These are phyloP conservation scores for Mus spretus DNA, from an alignment of 2,797 vertebrate species.

Conservation along the genomic window DNA sequence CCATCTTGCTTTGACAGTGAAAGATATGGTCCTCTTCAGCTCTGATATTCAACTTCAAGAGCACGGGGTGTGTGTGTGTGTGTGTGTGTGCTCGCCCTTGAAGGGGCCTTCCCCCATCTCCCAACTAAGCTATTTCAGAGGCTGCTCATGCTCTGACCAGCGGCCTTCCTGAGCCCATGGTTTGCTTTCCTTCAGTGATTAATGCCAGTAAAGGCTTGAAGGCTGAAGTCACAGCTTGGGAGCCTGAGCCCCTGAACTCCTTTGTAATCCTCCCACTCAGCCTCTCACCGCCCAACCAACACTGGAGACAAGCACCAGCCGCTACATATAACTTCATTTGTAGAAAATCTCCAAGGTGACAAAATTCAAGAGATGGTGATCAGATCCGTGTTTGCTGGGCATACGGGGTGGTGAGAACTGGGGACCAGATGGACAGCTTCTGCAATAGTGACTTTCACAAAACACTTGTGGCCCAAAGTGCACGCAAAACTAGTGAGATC, in stretches of 20 bases:
- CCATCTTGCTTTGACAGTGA: constrained; percentile 30
- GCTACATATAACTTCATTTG: not conserved
- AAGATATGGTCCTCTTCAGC: constrained; percentile 16
- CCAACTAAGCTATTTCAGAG: not conserved
- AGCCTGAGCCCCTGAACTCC: not conserved
- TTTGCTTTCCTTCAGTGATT: not conserved
- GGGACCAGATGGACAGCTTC: not conserved
- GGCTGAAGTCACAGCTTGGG: not conserved
- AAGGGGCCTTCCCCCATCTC: not conserved
- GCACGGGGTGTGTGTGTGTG: not conserved
- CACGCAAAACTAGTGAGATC: not conserved
- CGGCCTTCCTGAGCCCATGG: not conserved
- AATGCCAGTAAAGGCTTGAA: not conserved
- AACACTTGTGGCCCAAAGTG: not conserved
- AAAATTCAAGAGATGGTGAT: not conserved
- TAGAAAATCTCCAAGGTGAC: not conserved
- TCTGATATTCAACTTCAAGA: not conserved
- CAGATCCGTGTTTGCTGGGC: not conserved
- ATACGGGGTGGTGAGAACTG: no score
- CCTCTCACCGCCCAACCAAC: not conserved
- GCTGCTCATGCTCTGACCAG: not conserved
- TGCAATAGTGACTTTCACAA: not conserved
- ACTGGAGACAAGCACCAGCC: not conserved
- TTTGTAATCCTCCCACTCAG: not conserved
- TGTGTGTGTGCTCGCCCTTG: not conserved